Evolutionary conservation across 1,140 invertebrate species (phyloP), one percentile per base, ranked within the genome.

Genomic region (Trichoplusia ni): DNA sequence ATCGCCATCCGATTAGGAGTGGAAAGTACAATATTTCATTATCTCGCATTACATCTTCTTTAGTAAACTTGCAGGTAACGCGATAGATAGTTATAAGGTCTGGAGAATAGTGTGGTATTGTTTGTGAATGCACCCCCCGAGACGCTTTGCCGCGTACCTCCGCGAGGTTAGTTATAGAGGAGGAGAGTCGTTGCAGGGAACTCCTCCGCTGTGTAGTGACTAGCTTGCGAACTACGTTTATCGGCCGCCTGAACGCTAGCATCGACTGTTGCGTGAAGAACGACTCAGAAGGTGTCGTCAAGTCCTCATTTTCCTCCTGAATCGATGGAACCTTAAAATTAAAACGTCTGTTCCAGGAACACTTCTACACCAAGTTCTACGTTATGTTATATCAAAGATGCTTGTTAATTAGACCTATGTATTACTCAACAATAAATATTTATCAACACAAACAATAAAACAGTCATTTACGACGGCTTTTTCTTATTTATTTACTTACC

Each of bases 211-310:
- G 87, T 46, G 87, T 83, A 62, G 84, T 78, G 72, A 90, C 87
- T 79, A 90, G 83, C 77, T 89, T 89, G 77, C 87, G 83, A 61
- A 90, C 87, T 79, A 86, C 86, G 67, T 83, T 88, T 64, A 90
- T 78, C 7, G 87, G 87, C 75, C 78, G 73, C 64, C 79, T 77
- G 65, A 90, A 75, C 47, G 81, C 82, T 75, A 83, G 72, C 74
- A 87, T 76, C 19, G 77, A 75, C 67, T 82, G 83, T 67, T 78
- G 76, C 47, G 78, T 68, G 77, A 82, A 82, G 73, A 81, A 82
- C 18, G 79, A 79, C 53, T 86, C 83, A 37, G 79, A 76, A 59
- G 75, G 64, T n/a, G n/a, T n/a, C 40, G 73, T 74, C 29, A 71
- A 69, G 14, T 82, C 80, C 49, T 84, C 85, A 71, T 69, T 75